These are phyloP conservation scores for Triops cancriformis DNA, from an alignment of 1,140 invertebrate genomes.

Conservation along the genomic window DNA sequence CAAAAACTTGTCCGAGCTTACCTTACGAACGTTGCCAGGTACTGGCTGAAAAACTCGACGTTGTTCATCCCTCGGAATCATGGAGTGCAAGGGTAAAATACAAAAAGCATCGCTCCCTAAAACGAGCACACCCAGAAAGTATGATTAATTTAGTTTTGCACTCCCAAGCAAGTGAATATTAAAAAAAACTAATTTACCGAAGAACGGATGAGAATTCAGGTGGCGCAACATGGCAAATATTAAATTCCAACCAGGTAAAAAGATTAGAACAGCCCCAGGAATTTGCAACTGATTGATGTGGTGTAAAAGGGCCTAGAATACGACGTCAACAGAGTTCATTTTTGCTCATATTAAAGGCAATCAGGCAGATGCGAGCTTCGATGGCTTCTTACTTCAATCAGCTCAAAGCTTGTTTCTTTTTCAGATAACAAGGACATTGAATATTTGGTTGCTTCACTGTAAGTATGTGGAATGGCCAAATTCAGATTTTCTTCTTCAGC, in stretches of 20 bases:
- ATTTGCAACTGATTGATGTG: conserved; percentile 64
- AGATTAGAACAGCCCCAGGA: conserved; percentile 79
- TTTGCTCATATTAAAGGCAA: conserved; percentile 19
- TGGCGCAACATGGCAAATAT: conserved; percentile 87
- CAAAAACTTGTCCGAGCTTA: conserved; percentile 33
- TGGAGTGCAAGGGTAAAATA: conserved; percentile 80
- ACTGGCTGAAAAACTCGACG: conserved; percentile 74
- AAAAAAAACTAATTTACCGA: conserved; percentile 49
- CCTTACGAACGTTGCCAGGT: conserved; percentile 59
- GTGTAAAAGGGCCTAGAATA: conserved; percentile 31
- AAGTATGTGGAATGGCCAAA: conserved; percentile 43
- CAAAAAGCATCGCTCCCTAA: conserved; percentile 46
- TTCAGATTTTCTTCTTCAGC: conserved; percentile 73
- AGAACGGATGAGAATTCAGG: conserved; percentile 63
- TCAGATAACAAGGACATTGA: conserved; percentile 71
- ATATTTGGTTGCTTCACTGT: conserved; percentile 50
- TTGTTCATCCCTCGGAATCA: conserved; percentile 82
- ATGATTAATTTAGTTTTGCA: conserved; percentile 22
- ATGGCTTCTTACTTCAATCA: conserved; percentile 71
- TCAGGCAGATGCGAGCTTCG: not conserved
- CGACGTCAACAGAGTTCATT: not conserved
- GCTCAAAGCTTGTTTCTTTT: conserved; percentile 83
- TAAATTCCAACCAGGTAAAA: conserved; percentile 88
- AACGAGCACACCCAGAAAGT: conserved; percentile 35
- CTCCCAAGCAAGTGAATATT: not conserved